phyloP scores from a whole-genome alignment of 1,140 invertebrate species.

The Batillaria attramentaria region DNA sequence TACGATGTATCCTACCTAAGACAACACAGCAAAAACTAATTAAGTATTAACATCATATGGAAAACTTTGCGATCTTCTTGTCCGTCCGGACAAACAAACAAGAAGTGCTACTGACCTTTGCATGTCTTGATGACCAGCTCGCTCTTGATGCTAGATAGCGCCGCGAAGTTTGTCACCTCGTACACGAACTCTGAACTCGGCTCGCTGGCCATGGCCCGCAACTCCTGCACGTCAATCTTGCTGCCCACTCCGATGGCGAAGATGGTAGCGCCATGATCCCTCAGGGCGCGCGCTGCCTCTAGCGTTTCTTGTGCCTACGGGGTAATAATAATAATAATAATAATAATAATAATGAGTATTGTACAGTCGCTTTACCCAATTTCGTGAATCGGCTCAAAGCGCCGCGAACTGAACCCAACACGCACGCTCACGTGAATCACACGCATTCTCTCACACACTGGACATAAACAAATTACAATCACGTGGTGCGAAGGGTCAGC shows the following conservation, averaged over 20 bases:
- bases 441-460: too few species aligned
- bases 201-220: conserved; percentile 50
- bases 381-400: too few species aligned
- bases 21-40: conserved; percentile 1
- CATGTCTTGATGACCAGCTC: conserved; percentile 46
- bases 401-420: too few species aligned
- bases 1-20: background rate
- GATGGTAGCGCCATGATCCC: conserved; percentile 27
- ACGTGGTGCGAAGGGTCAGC: too few species aligned
- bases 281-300: conserved; percentile 6
- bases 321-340: too few species aligned
- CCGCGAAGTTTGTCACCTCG: conserved; percentile 44
- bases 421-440: too few species aligned
- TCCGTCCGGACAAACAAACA: background rate
- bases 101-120: conserved; percentile 40
- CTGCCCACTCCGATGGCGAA: conserved; percentile 58
- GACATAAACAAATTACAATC: too few species aligned
- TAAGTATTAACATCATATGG: background rate
- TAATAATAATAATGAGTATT: too few species aligned
- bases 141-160: conserved; percentile 44
- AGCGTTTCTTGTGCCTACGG: too few species aligned
- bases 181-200: conserved; percentile 45
- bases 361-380: too few species aligned
- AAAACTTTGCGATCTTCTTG: background rate
- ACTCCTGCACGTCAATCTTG: conserved; percentile 39